These are phyloP conservation scores for Lepidurus arcticus DNA, from an alignment of 1,140 invertebrate species.

Conservation along the genomic window DNA sequence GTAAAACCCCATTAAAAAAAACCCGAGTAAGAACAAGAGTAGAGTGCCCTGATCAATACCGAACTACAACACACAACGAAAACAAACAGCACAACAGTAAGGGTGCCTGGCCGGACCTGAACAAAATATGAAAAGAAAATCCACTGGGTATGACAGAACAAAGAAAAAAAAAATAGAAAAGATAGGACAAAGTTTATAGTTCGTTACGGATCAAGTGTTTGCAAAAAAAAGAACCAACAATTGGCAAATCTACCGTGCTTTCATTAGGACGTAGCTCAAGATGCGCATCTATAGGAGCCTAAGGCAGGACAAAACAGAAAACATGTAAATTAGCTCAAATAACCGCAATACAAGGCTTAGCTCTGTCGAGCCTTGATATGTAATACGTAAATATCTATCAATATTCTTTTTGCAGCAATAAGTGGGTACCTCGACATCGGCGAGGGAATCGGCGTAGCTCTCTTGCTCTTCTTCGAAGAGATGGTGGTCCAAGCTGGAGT, in stretches of 20 bases:
- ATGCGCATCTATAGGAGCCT: not conserved
- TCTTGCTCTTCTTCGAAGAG: constrained; percentile 7
- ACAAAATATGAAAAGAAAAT: not conserved
- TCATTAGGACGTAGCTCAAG: not conserved
- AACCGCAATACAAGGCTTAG: not conserved
- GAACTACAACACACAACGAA: not conserved
- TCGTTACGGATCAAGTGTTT: not conserved
- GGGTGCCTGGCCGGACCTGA: not conserved
- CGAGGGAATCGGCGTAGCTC: not conserved
- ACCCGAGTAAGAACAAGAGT: not conserved
- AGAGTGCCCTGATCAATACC: not conserved
- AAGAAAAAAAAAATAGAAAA: not conserved
- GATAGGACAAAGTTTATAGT: not conserved
- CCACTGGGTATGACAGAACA: too few relatives aligned
- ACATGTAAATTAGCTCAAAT: not conserved
- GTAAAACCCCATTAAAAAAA: not conserved
- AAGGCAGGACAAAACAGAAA: not conserved
- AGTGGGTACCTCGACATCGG: not conserved
- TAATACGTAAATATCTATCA: too few relatives aligned
- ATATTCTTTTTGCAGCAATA: not conserved
- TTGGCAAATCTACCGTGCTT: constrained; percentile 3
- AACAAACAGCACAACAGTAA: not conserved
- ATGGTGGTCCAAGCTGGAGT: not conserved
- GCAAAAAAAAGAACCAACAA: not conserved
- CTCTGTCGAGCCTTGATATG: not conserved